phyloP scores from a whole-genome alignment of 2,797 vertebrate genomes.

The Chrosomus eos region DNA sequence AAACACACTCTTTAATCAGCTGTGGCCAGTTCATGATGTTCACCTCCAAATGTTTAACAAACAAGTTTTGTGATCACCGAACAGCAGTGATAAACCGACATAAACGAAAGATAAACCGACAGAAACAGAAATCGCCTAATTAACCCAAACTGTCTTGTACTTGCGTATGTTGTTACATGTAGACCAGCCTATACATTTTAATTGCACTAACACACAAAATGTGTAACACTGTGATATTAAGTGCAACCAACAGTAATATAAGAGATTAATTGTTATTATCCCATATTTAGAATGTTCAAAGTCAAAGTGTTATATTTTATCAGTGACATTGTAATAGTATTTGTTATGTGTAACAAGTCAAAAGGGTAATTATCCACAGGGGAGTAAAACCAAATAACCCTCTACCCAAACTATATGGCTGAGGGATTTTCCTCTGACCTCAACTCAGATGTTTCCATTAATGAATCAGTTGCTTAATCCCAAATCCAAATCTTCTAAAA shows the following conservation, averaged over 20 bases:
- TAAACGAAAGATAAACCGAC: too few species aligned
- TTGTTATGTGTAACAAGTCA: not conserved
- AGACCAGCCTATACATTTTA: not conserved
- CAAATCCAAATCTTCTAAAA: slow-evolving; percentile 37
- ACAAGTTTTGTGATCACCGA: too few species aligned
- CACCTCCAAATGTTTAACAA: too few species aligned
- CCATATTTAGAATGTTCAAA: not conserved
- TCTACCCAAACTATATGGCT: not conserved
- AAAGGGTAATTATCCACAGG: not conserved
- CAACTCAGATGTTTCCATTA: slow-evolving; percentile 54
- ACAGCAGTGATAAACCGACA: too few species aligned
- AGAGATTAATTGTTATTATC: not conserved
- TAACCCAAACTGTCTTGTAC: not conserved
- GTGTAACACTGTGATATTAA: not conserved
- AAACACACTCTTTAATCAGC: too few species aligned
- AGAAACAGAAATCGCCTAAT: not conserved
- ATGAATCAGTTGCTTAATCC: slow-evolving; percentile 34
- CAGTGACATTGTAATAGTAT: not conserved
- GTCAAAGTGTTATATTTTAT: not conserved
- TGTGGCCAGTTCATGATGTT: too few species aligned
- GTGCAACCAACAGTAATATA: not conserved
- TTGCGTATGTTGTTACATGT: not conserved
- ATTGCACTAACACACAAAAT: not conserved
- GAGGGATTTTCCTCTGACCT: slow-evolving; percentile 19
- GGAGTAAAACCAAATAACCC: not conserved